Base-by-base conservation (phyloP, 2,888 invertebrate genomes). In the Drosophila koepferae region DNA sequence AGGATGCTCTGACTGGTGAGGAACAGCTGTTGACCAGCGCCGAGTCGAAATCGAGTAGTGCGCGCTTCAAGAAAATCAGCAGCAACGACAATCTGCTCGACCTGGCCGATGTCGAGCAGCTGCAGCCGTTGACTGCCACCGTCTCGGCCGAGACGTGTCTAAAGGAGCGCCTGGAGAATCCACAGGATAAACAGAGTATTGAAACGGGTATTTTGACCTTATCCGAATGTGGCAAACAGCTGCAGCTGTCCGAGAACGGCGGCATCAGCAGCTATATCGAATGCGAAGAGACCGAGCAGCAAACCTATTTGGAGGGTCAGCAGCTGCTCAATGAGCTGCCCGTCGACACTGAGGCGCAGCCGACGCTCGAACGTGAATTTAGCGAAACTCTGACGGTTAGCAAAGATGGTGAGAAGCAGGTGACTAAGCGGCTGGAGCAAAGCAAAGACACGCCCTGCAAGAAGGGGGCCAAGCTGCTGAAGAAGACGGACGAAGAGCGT, bases 161-260 rank as follows among this genome's bases (percentile, higher is more conserved):
- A 76, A 91, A 89, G 86, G 92, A 92, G 82, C 81, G 91, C 55
- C 78, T 89, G 69, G 80, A 85, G 6, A 86, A 89, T 86, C 91
- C 92, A 90, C 90, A 87, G 82, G 92, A 92, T 92, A 92, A 82
- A 87, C 92, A 92, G 90, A 92, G 91, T 92, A 92, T 92, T 92
- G 91, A 90, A 69, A 82, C 85, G 81, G 92, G 92, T 92, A 92
- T 89, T 91, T 88, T 92, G 92, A 92, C 91, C 88, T 88, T 92
- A 92, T 92, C 92, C 86, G 92, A 92, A 88, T 89, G 91, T 86
- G 92, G 92, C 82, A 91, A 90, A 59, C 90, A 91, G 80, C 81
- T 90, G 78, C 82, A 87, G 74, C 82, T 88, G 73, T 78, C 78
- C 63, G 81, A 78, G 3, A 82, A 82, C 34, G 86, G 90, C 14